Evolutionary conservation across 2,113 vertebrate genomes (phyloP).

Genomic region (Chaetodon trifascialis): DNA sequence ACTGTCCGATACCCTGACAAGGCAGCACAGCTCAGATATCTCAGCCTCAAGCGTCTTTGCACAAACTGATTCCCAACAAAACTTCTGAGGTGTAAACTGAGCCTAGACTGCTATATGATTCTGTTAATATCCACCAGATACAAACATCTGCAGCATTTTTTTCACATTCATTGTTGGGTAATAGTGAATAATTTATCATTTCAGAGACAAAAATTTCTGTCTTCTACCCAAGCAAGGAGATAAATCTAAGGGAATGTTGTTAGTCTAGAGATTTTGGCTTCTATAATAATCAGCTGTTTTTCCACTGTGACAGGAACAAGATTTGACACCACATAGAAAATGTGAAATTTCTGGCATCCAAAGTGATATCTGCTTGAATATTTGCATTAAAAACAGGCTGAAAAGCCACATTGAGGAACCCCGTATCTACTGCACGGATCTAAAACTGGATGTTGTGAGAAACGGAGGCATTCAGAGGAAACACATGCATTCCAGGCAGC

Average conservation of each 20-base stretch:
- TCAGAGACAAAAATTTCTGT: not conserved
- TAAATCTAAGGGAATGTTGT: not conserved
- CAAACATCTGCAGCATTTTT: not conserved
- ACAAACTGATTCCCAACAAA: not conserved
- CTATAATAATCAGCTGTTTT: not conserved
- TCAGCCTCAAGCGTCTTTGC: not conserved
- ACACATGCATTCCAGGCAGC: constrained; percentile 22
- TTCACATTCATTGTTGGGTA: not conserved
- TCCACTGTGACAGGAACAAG: not conserved
- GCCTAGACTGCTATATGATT: not conserved
- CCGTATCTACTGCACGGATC: not conserved
- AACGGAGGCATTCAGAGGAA: constrained; percentile 16
- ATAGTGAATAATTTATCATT: not conserved
- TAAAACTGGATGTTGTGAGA: constrained; percentile 19
- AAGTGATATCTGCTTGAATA: not conserved
- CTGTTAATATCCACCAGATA: not conserved
- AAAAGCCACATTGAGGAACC: constrained; percentile 2
- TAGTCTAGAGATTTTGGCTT: not conserved
- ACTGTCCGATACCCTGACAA: not conserved
- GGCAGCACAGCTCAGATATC: not conserved
- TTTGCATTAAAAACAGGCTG: constrained; percentile 1
- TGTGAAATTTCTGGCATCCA: not conserved
- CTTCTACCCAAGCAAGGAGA: not conserved
- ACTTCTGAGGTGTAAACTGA: not conserved
- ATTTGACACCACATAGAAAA: not conserved